Evolutionary conservation across 92 coral and sea anemone species (phyloP).

Genomic region (Bergia sp.): DNA sequence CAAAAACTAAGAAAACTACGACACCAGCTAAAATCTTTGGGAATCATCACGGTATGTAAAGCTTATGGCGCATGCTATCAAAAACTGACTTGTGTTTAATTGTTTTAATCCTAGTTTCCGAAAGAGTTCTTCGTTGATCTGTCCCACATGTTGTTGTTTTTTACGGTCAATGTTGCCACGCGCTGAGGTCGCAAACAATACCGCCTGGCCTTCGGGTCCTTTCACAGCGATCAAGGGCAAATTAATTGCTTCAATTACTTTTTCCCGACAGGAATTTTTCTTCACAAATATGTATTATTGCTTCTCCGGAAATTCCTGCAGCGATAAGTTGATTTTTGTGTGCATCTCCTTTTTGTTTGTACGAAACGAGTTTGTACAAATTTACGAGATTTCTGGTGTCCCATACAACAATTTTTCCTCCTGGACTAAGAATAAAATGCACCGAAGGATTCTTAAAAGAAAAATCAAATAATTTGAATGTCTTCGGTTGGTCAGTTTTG

Average conservation of each 20-base stretch:
- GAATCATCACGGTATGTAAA: slow-evolving; percentile 22
- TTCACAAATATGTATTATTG: neutral
- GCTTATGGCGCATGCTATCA: neutral
- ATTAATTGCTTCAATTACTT: slow-evolving; percentile 19
- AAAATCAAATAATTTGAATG: neutral
- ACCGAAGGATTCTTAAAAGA: neutral
- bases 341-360: neutral
- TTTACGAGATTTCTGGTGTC: neutral
- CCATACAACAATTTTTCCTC: neutral
- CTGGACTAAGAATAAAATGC: neutral
- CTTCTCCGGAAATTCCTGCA: slow-evolving; percentile 28
- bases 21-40: neutral
- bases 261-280: neutral
- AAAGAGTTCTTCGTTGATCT: neutral
- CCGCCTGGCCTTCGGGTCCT: neutral
- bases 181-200: slow-evolving; percentile 13
- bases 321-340: neutral
- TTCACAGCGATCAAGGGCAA: slow-evolving; percentile 1
- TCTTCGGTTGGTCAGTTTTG: neutral
- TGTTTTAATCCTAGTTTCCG: neutral
- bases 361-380: neutral
- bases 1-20: slow-evolving; percentile 7
- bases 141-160: neutral
- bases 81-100: neutral
- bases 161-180: slow-evolving; percentile 12